These are phyloP conservation scores for Hydrolagus affinis DNA, from an alignment of 2,113 vertebrate genomes.

Conservation along the genomic window DNA sequence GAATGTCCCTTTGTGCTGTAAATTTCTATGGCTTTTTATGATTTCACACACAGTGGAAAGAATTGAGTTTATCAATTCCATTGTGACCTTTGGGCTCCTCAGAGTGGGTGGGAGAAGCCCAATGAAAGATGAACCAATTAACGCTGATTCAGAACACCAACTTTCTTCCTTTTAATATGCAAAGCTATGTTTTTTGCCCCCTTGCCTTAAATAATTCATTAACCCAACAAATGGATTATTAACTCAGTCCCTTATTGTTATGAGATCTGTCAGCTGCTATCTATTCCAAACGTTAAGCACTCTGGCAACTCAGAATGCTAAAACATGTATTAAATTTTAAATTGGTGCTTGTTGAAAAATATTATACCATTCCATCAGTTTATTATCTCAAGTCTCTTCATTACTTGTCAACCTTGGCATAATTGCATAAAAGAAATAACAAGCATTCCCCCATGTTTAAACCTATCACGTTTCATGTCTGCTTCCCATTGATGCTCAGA, in stretches of 20 bases:
- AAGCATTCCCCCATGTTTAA: not conserved
- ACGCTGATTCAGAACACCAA: not conserved
- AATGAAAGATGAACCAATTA: too few relatives aligned
- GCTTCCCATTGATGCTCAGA: not conserved
- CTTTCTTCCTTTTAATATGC: not conserved
- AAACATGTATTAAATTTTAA: not conserved
- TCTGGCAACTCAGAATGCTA: not conserved
- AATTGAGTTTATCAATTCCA: too few relatives aligned
- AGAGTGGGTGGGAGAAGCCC: too few relatives aligned
- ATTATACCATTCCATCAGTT: constrained; percentile 1
- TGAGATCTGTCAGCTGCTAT: not conserved
- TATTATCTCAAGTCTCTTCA: not conserved
- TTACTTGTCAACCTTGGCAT: constrained; percentile 10
- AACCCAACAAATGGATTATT: not conserved
- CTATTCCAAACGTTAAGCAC: not conserved
- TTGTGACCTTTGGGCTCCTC: too few relatives aligned
- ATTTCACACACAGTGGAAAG: too few relatives aligned
- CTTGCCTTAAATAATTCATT: constrained; percentile 6
- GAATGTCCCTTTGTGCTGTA: too few relatives aligned
- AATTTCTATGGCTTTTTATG: too few relatives aligned
- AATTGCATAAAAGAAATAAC: not conserved
- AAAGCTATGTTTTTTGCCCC: too few relatives aligned
- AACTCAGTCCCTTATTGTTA: constrained; percentile 5
- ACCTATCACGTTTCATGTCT: not conserved
- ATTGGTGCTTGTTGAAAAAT: not conserved